Evolutionary conservation across 2,113 vertebrate genomes (phyloP), one percentile per base, ranked within the genome.

Genomic region (Neotoma lepida): DNA sequence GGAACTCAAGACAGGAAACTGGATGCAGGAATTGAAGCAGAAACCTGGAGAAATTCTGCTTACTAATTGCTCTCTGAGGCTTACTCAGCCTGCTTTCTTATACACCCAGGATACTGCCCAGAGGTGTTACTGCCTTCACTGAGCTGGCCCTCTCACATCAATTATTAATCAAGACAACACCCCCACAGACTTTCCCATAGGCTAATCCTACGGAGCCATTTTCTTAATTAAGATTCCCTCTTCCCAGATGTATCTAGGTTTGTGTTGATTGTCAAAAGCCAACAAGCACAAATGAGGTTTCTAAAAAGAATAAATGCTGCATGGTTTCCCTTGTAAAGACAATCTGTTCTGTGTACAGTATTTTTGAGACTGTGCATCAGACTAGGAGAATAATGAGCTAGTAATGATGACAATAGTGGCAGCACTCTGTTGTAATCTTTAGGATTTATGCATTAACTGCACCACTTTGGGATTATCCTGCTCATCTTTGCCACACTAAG

Each of bases 371-470:
- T 17, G 3, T 41, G 24, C 13, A 61, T 82, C 8, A 41, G 56
- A 30, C 56, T 61, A 26, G 8, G 56, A 28, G 14, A 61, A 61
- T 17, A 61, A 82, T 28, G 24, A 61, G 7, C 13, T 61, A 44
- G 1, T 17, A 26, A 4, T 41, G n/a, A 39, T 61, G n/a, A 4
- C 0, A 1, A 1, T 41, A 2, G 54, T 28, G 22, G 5, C 4
- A 39, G 35, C 4, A 7, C 51, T 56, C 9, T 56, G 24, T 2
- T 39, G 2, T 30, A 82, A 13, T 41, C 13, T 28, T 30, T 41
- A 61, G 6, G 24, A 6, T 28, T 4, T 82, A 30, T 28, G 24
- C n/a, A 61, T 61, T 41, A 61, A 61, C 24, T 14, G 2, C 30
- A 30, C 14, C 13, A 58, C 35, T 81, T 56, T 28, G 22, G 17